Evolutionary conservation across 2,797 vertebrate genomes (phyloP).

Genomic region (Ctenochaetus hawaiiensis): DNA sequence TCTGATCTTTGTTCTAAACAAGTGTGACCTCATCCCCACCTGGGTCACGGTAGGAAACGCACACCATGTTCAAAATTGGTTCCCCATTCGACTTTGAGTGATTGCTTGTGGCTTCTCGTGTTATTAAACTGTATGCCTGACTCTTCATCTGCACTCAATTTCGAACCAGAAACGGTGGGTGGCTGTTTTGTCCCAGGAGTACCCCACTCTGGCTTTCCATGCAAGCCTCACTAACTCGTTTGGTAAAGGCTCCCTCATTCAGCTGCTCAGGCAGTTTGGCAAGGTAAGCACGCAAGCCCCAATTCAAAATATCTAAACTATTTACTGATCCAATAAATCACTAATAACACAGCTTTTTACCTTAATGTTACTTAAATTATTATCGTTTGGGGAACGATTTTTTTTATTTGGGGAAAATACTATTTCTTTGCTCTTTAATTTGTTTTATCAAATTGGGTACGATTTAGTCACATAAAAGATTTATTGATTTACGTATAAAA

Average conservation of each 20-base stretch:
- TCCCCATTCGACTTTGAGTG: not conserved
- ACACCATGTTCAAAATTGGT: not conserved
- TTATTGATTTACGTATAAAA: not conserved
- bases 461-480: too few relatives aligned
- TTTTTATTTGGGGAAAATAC: too few relatives aligned
- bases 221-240: slow-evolving; percentile 98
- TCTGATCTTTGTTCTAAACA: slow-evolving; percentile 97
- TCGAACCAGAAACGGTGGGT: slow-evolving; percentile 94
- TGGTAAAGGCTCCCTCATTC: slow-evolving; percentile 98
- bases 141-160: not conserved
- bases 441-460: not conserved
- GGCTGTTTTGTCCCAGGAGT: slow-evolving; percentile 93
- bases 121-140: not conserved
- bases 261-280: slow-evolving; percentile 97
- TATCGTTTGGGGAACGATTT: too few relatives aligned
- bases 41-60: slow-evolving; percentile 93
- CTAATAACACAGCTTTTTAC: not conserved
- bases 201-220: slow-evolving; percentile 97
- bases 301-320: slow-evolving; percentile 4
- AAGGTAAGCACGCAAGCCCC: slow-evolving; percentile 86
- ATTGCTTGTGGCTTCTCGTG: not conserved
- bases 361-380: not conserved
- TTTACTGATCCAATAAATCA: not conserved
- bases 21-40: slow-evolving; percentile 97
- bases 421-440: not conserved